Percentiles rank a stretch among this genome's conserved stretches.
Evolutionary conservation across 2,888 invertebrate species (phyloP).

Genomic region (Papilio elwesi): DNA sequence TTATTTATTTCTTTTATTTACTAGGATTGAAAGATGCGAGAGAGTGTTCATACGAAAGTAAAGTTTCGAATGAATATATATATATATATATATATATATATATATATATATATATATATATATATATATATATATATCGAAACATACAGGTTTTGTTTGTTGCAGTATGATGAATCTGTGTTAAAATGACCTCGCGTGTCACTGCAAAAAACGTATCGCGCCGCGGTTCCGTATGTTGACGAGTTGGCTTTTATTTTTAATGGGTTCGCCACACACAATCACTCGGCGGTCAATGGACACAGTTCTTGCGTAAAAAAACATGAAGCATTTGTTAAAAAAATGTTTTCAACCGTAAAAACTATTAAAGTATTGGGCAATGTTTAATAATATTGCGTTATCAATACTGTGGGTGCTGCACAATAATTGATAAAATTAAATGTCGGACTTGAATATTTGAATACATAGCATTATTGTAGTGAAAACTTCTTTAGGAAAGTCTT

Average conservation of each 20-base stretch:
- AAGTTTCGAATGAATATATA: too few relatives aligned
- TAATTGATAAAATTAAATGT: neutral
- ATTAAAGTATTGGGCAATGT: neutral
- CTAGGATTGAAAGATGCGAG: too few relatives aligned
- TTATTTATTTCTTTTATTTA: too few relatives aligned
- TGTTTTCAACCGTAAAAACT: neutral
- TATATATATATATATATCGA: too few relatives aligned
- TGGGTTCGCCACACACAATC: conserved; percentile 31
- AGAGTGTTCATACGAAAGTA: too few relatives aligned
- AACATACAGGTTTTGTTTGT: neutral
- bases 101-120: too few relatives aligned
- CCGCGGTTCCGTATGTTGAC: conserved; percentile 19
- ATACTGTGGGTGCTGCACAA: neutral
- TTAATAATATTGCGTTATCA: neutral
- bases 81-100: too few relatives aligned
- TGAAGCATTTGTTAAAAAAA: neutral
- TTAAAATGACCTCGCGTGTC: conserved; percentile 14
- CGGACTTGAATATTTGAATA: neutral
- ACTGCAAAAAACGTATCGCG: conserved; percentile 9
- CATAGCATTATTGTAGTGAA: too few relatives aligned
- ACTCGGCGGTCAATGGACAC: conserved; percentile 26
- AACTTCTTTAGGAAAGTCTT: too few relatives aligned
- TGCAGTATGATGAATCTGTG: neutral
- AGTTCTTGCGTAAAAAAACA: conserved; percentile 18
- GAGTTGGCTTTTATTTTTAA: conserved; percentile 32